These are phyloP conservation scores for Hylaeus volcanicus DNA, from an alignment of 1,140 invertebrate genomes.

Conservation along the genomic window DNA sequence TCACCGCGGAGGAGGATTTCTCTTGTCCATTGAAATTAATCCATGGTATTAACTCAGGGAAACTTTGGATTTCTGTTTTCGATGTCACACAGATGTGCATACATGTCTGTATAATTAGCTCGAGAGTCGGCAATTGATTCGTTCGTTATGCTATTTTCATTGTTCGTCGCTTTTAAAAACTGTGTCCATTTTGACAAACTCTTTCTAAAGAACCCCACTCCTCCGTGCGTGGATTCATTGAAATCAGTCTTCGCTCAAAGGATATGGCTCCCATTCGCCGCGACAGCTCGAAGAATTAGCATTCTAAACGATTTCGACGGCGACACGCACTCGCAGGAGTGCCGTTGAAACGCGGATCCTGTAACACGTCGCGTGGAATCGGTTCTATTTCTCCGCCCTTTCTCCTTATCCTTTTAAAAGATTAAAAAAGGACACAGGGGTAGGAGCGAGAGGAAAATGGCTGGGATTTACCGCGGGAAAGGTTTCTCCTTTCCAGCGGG, in stretches of 20 bases:
- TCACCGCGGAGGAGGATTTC: neutral
- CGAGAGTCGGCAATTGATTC: no score
- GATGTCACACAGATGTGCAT: no score
- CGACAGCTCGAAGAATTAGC: slow-evolving; percentile 3
- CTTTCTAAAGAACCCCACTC: no score
- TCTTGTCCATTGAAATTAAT: no score
- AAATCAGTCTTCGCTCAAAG: neutral
- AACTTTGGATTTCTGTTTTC: no score
- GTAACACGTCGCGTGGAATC: slow-evolving; percentile 32
- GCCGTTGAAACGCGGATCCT: slow-evolving; percentile 20
- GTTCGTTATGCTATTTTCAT: no score
- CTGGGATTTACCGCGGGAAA: slow-evolving; percentile 40
- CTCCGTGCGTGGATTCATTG: no score
- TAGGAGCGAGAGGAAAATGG: neutral
- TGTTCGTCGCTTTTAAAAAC: no score
- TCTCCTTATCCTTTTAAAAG: slow-evolving; percentile 46
- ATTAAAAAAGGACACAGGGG: slow-evolving; percentile 35
- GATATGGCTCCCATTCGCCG: neutral
- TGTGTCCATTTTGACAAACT: no score
- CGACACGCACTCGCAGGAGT: neutral
- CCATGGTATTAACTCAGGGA: no score
- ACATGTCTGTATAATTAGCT: neutral
- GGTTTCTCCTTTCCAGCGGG: slow-evolving; percentile 10
- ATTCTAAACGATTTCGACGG: neutral
- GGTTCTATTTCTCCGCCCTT: neutral